A percentile compares a stretch with the other conserved stretches of the same genome.
Evolutionary conservation across 2,113 vertebrate genomes (phyloP).

Genomic region (Campylomormyrus tamandua): DNA sequence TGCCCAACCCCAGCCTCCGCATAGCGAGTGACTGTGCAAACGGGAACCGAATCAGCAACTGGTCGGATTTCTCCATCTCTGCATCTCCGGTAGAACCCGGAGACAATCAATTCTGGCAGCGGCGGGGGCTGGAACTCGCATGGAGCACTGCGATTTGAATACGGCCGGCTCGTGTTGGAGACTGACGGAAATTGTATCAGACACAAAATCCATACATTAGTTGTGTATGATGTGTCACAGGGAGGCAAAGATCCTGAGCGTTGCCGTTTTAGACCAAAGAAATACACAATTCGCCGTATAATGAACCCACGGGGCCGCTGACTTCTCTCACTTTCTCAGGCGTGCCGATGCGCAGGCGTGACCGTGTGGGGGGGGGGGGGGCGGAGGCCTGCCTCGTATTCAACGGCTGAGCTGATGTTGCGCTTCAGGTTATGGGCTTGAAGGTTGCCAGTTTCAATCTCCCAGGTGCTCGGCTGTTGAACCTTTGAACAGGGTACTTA

Average conservation of each 20-base stretch:
- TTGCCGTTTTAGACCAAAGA: background rate
- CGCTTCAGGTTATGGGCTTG: background rate
- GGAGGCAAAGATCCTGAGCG: background rate
- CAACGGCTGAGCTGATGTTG: background rate
- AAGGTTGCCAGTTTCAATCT: background rate
- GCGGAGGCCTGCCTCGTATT: background rate
- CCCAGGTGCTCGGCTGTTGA: background rate
- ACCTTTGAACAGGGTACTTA: background rate
- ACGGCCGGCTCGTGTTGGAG: background rate
- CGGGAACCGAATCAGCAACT: too few species aligned
- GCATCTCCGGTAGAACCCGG: background rate
- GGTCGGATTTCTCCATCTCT: background rate
- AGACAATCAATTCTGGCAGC: background rate
- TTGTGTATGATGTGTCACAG: slow-evolving; percentile 16
- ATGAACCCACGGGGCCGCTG: background rate
- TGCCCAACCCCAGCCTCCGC: background rate
- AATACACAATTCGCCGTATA: background rate
- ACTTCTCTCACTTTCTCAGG: background rate
- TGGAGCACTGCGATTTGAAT: slow-evolving; percentile 2
- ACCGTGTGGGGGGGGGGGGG: background rate
- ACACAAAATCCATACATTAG: slow-evolving; percentile 23
- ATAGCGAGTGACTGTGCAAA: background rate
- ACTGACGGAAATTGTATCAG: slow-evolving; percentile 18
- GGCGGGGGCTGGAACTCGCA: background rate
- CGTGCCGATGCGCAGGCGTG: background rate